Conservation (phyloP, 2,797 vertebrate species). For the Selene dorsalis region DNA sequence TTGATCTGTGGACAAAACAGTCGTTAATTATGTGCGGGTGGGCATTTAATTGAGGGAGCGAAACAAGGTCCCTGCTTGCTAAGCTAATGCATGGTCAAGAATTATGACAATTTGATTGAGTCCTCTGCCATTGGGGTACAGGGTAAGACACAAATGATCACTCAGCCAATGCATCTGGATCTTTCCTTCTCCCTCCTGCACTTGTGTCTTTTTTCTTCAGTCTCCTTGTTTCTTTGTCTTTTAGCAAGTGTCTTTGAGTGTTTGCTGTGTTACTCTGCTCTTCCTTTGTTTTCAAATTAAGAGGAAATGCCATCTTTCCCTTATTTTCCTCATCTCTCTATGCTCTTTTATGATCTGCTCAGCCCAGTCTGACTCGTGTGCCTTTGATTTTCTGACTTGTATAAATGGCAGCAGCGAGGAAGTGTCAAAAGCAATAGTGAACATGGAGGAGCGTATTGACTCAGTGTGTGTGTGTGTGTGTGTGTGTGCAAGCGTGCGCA, state of each 20-base stretch:
- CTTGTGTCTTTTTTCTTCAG: conserved; percentile 13
- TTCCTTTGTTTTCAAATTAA: conserved; percentile 50
- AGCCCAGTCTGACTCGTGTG: conserved; percentile 9
- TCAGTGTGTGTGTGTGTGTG: conserved; percentile 12
- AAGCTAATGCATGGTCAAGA: conserved; percentile 74
- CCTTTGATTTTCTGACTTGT: conserved; percentile 48
- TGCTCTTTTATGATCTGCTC: conserved; percentile 43
- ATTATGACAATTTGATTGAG: conserved; percentile 79
- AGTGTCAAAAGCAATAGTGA: conserved; percentile 33
- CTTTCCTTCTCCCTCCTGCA: conserved; percentile 24
- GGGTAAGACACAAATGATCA: conserved; percentile 71
- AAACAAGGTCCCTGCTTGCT: conserved; percentile 75
- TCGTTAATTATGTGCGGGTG: conserved; percentile 84
- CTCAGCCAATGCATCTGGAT: conserved; percentile 52
- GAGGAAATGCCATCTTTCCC: conserved; percentile 35
- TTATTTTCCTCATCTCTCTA: conserved; percentile 38
- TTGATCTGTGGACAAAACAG: conserved; percentile 87
- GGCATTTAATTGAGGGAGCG: conserved; percentile 83
- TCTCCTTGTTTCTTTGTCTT: conserved; percentile 25
- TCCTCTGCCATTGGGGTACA: conserved; percentile 66
- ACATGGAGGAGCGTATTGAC: conserved; percentile 25
- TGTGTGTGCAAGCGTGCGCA: too few relatives aligned
- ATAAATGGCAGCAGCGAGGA: conserved; percentile 44
- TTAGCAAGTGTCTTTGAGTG: conserved; percentile 17
- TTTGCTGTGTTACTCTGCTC: conserved; percentile 18